Percentiles rank a stretch among this genome's conserved stretches.
These are phyloP conservation scores for Rallus crepitans DNA, from an alignment of 2,797 vertebrate species.

Conservation along the genomic window DNA sequence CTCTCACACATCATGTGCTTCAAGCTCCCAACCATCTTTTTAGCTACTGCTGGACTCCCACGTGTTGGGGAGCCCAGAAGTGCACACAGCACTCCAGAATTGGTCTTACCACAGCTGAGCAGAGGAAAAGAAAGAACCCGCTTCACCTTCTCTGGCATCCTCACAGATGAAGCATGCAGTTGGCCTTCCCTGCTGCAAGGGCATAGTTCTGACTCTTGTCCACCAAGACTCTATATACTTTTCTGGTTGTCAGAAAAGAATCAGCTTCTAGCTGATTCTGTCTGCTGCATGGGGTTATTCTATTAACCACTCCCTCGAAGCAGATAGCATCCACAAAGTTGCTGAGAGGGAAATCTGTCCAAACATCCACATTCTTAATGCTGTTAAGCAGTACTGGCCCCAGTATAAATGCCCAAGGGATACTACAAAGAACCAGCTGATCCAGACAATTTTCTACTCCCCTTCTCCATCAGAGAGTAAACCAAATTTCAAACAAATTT, in stretches of 20 bases:
- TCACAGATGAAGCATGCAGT: not conserved
- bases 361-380: not conserved
- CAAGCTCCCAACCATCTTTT: not conserved
- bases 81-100: not conserved
- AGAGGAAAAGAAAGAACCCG: not conserved
- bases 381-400: not conserved
- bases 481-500: not conserved
- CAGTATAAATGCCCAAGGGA: not conserved
- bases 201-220: not conserved
- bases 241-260: not conserved
- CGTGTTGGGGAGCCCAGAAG: not conserved
- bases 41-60: not conserved
- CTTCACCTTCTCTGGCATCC: not conserved
- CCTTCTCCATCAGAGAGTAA: not conserved
- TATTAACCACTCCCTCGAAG: not conserved
- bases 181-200: not conserved
- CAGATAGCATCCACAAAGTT: accelerated
- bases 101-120: not conserved
- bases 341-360: not conserved
- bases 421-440: not conserved
- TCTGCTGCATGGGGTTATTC: not conserved
- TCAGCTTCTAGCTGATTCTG: not conserved
- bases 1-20: not conserved
- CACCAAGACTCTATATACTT: not conserved
- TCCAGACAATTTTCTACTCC: not conserved